Evolutionary conservation across 1,140 invertebrate genomes (phyloP), one percentile per base, ranked within the genome.

Genomic region (Leucophenga varia): DNA sequence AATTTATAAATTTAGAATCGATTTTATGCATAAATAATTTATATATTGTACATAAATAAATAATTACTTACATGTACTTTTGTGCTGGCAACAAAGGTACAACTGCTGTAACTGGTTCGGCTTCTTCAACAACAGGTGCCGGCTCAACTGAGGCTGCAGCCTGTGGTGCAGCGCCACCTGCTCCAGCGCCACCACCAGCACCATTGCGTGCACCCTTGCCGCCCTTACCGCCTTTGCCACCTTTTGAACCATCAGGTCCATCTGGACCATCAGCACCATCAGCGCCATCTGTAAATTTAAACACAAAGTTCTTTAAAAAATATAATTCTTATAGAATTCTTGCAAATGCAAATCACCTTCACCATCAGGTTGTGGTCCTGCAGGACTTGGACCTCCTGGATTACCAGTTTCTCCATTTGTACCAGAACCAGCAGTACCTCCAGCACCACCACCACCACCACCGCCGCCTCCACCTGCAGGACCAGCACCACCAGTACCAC

Each of bases 111-210:
- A n/a, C n/a, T n/a, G n/a, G n/a, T n/a, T n/a, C n/a, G n/a, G n/a
- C n/a, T n/a, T n/a, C n/a, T n/a, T n/a, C 21, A 22, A 14, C 20
- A 1, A 40, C 19, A 2, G 54, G 36, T 7, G 45, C 43, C 12
- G 61, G 47, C 35, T 43, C n/a, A 9, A 36, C 28, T 7, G 42
- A 20, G 12, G 49, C 16, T 3, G 32, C 41, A 3, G 56, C 56
- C 16, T 74, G 43, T 48, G 77, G 70, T 25, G 55, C 77, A 64
- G 76, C 58, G 54, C 45, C 77, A 57, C 42, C 77, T 52, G 17
- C 76, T 57, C 64, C 64, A 25, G 39, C 59, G 45, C 43, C 77
- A 48, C 22, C 78, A 52, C 55, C 77, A 55, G 32, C 77, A 48
- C 37, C 60, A 56, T 57, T 79, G 53, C 47, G 71, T 48, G 28